A percentile compares a stretch with the other conserved stretches of the same genome.
Evolutionary conservation across 2,797 vertebrate genomes (phyloP).

Genomic region (Clarias fuscus): DNA sequence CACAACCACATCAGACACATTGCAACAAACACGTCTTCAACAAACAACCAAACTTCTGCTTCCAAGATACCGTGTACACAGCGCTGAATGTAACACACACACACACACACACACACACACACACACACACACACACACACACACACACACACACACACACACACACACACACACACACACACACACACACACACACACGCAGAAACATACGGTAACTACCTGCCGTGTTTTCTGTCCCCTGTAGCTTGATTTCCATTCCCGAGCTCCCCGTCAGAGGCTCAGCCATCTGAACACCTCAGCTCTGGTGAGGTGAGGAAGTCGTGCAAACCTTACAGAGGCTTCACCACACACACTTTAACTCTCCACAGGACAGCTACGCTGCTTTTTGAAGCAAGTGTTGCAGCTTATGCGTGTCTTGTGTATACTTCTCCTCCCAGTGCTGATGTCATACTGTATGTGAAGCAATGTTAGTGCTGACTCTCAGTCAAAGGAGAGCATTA

Average conservation of each 20-base stretch:
- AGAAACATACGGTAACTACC: constrained; percentile 58
- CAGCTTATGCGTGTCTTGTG: neutral
- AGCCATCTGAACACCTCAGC: constrained; percentile 12
- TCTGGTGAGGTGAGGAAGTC: constrained; percentile 13
- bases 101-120: neutral
- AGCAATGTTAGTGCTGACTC: neutral
- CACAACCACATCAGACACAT: neutral
- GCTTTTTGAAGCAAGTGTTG: neutral
- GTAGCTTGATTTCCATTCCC: constrained; percentile 6
- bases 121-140: too few species aligned
- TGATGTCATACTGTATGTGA: neutral
- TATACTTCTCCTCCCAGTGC: constrained; percentile 33
- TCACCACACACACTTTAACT: neutral
- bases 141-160: neutral
- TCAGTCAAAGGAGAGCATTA: neutral
- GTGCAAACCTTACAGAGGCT: neutral
- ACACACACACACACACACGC: neutral
- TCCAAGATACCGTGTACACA: neutral
- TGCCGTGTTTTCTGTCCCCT: constrained; percentile 46
- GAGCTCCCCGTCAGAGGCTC: constrained; percentile 10
- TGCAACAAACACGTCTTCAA: neutral
- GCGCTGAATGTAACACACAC: neutral
- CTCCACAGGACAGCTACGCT: neutral
- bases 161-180: neutral
- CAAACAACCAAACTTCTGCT: constrained; percentile 12